These are phyloP conservation scores for Heliornis fulica DNA, from an alignment of 2,113 vertebrate species.

Conservation along the genomic window DNA sequence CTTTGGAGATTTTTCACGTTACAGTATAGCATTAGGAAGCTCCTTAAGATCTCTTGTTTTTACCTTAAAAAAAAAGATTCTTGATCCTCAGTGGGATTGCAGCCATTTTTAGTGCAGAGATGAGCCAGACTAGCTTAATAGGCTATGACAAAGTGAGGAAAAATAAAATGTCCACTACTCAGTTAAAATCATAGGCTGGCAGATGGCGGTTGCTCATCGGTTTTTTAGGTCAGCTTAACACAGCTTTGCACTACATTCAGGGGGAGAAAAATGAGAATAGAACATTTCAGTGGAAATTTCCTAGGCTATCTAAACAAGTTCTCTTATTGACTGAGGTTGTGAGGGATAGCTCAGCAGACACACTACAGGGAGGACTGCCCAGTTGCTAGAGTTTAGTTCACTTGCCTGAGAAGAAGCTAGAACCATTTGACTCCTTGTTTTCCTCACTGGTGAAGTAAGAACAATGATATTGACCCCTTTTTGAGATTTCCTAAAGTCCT, in stretches of 20 bases:
- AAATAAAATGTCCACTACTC: background rate
- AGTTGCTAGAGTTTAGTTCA: background rate
- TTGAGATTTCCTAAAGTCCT: background rate
- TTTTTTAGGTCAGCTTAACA: background rate
- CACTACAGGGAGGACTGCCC: background rate
- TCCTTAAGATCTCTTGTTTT: background rate
- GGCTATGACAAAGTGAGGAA: background rate
- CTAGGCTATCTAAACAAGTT: background rate
- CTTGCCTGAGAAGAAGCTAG: background rate
- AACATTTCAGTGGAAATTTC: background rate
- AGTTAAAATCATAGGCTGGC: background rate
- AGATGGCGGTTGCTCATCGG: background rate
- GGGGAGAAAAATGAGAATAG: background rate
- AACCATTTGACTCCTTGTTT: background rate
- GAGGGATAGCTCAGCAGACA: background rate
- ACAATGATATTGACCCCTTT: background rate
- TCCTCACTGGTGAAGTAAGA: background rate
- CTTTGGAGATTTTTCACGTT: background rate
- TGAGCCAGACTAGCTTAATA: background rate
- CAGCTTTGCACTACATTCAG: background rate
- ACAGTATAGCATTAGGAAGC: background rate
- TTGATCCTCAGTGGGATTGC: background rate
- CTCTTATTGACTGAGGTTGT: background rate
- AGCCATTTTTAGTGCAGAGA: background rate
- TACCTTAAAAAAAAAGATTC: background rate